phyloP scores from a whole-genome alignment of 2,797 vertebrate species.

The Tamandua tetradactyla region DNA sequence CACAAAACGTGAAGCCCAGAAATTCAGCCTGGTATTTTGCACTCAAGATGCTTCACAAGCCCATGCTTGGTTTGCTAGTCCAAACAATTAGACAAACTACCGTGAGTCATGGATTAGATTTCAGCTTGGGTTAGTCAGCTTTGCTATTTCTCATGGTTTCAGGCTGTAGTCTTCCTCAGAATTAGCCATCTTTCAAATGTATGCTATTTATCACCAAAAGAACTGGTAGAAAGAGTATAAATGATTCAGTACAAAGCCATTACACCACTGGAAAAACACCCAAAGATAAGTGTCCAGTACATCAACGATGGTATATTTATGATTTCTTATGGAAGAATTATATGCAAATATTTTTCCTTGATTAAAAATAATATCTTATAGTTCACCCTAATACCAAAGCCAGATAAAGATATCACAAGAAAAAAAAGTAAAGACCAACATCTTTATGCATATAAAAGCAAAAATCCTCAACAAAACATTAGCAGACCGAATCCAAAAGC shows the following conservation, averaged over 20 bases:
- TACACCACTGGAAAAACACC: background rate
- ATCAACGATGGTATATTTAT: background rate
- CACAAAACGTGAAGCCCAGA: background rate
- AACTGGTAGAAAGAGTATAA: conserved; percentile 22
- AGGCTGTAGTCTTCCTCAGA: background rate
- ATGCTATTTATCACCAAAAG: background rate
- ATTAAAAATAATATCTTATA: conserved; percentile 22
- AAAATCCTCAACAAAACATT: no score
- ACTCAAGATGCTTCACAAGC: background rate
- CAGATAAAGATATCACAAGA: no score
- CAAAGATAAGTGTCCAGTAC: background rate
- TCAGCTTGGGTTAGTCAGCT: background rate
- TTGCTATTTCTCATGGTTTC: background rate
- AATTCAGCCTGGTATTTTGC: background rate
- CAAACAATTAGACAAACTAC: background rate
- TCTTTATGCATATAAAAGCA: no score
- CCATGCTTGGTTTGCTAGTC: background rate
- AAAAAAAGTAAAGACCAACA: no score
- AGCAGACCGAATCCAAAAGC: no score
- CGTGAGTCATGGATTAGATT: background rate
- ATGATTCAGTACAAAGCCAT: background rate
- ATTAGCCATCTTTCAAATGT: conserved; percentile 7
- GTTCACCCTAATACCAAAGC: no score
- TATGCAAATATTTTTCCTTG: conserved; percentile 24
- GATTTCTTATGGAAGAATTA: background rate